Base-by-base conservation (phyloP, 2,888 invertebrate genomes). In the Altica lythri region DNA sequence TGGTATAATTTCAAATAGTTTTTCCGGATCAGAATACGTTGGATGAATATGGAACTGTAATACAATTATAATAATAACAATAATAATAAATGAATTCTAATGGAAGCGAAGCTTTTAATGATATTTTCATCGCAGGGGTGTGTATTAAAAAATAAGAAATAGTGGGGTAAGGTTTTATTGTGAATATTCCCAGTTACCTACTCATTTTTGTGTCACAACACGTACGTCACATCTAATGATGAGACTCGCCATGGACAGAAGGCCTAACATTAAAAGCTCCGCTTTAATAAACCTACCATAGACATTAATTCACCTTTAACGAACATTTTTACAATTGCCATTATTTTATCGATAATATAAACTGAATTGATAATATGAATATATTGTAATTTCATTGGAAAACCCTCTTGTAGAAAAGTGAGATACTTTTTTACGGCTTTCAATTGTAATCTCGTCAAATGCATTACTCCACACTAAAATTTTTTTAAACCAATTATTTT, bases 11-110 rank as follows among this genome's bases (percentile, higher is more conserved):
- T 80, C 73, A 66, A 81, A 81, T 61, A 84, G 81, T 40, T 79
- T 78, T 32, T 67, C 67, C 40, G 59, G 47, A n/a, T 40, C 77
- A 12, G 81, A 80, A 30, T 78, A 80, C 54, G 80, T 78, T 50
- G 79, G 77, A 73, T 85, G 83, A 65, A 85, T 79, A 69, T 84
- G 81, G 27, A 86, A 74, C 86, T 86, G 38, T 44, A 61, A 63
- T 50, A 38, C 5, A 19, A 30, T n/a, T n/a, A n/a, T n/a, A n/a
- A n/a, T n/a, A n/a, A n/a, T n/a, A n/a, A n/a, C n/a, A n/a, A n/a
- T n/a, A n/a, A n/a, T n/a, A n/a, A n/a, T n/a, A n/a, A n/a, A n/a
- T n/a, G n/a, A n/a, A n/a, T n/a, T n/a, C n/a, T n/a, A n/a, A n/a
- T n/a, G n/a, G n/a, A n/a, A 19, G n/a, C 4, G 14, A 6, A 8